Evolutionary conservation across 2,113 vertebrate genomes (phyloP), one percentile per base, ranked within the genome.

Genomic region (Xiphophorus couchianus): DNA sequence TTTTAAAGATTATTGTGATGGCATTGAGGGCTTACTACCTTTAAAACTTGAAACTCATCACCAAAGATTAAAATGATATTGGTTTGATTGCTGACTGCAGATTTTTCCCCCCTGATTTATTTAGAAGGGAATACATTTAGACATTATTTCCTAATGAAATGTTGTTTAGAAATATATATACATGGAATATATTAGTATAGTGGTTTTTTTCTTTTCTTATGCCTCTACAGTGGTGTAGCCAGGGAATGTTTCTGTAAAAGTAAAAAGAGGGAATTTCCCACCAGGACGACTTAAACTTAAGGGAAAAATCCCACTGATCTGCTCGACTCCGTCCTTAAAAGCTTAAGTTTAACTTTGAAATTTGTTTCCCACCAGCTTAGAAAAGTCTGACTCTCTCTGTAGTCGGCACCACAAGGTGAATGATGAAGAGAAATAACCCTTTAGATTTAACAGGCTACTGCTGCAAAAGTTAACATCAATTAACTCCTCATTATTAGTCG

Each of bases 261-360:
- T 60, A 64, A 60, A 74, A 62, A 76, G 62, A 73, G 37, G 37
- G 69, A 77, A 77, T 80, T 80, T 77, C 12, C 51, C 14, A 61
- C 68, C n/a, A 51, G 69, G 72, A 81, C 66, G 60, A 31, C 13
- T 67, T 70, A 44, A 69, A 35, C 71, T 85, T 28, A 54, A 39
- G n/a, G 80, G 76, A 80, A 76, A 35, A 71, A 44, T 33, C 66
- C 65, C 48, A 48, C 19, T 74, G 77, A 79, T 72, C 60, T 81
- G 33, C 71, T 27, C 33, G 33, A 60, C 58, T 42, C 33, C 69
- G 22, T 37, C 62, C 66, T 73, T 71, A 83, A 73, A 33, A 67
- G 48, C 62, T 37, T 76, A 54, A 54, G 64, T 29, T 80, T 31
- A 80, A 71, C 64, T 68, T 80, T 44, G n/a, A n/a, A 27, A 10